A percentile compares a stretch with the other conserved stretches of the same genome.
Evolutionary conservation across 2,113 vertebrate species (phyloP).

Genomic region (Solea senegalensis): DNA sequence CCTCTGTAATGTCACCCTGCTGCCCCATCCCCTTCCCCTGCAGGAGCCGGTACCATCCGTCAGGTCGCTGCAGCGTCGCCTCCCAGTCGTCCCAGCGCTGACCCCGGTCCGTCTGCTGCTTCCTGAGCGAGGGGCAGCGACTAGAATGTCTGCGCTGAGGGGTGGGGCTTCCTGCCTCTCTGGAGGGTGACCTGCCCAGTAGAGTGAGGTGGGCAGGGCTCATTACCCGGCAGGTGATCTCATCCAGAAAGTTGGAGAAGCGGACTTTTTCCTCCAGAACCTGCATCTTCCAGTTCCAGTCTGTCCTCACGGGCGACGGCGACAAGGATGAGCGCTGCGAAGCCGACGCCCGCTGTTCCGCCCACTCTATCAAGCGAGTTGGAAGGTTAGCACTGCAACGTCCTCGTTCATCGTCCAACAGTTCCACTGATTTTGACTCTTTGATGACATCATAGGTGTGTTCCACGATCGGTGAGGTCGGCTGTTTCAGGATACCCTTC

Average conservation of each 20-base stretch:
- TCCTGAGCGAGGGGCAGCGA: conserved; percentile 5
- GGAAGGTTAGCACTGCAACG: not conserved
- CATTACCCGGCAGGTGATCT: conserved; percentile 84
- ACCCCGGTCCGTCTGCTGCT: conserved; percentile 34
- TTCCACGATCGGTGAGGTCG: conserved; percentile 39
- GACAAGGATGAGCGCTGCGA: conserved; percentile 3
- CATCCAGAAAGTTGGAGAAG: conserved; percentile 89
- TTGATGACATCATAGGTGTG: conserved; percentile 66
- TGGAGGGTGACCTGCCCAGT: conserved; percentile 42
- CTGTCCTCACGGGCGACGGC: not conserved
- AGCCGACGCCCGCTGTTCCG: not conserved
- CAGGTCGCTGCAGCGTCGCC: conserved; percentile 53
- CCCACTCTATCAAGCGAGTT: conserved; percentile 34
- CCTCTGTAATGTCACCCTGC: conserved; percentile 36
- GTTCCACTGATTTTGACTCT: conserved; percentile 81
- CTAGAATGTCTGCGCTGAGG: not conserved
- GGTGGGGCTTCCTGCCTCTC: conserved; percentile 4
- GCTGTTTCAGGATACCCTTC: conserved; percentile 86
- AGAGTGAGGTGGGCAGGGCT: conserved; percentile 79
- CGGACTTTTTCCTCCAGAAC: conserved; percentile 82
- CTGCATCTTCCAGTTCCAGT: conserved; percentile 72
- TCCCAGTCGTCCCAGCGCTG: conserved; percentile 71
- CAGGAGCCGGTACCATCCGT: conserved; percentile 49
- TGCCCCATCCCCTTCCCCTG: conserved; percentile 63
- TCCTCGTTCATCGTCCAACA: conserved; percentile 42